These are phyloP conservation scores for Leptosomus discolor DNA, from an alignment of 2,113 vertebrate genomes.

Conservation along the genomic window DNA sequence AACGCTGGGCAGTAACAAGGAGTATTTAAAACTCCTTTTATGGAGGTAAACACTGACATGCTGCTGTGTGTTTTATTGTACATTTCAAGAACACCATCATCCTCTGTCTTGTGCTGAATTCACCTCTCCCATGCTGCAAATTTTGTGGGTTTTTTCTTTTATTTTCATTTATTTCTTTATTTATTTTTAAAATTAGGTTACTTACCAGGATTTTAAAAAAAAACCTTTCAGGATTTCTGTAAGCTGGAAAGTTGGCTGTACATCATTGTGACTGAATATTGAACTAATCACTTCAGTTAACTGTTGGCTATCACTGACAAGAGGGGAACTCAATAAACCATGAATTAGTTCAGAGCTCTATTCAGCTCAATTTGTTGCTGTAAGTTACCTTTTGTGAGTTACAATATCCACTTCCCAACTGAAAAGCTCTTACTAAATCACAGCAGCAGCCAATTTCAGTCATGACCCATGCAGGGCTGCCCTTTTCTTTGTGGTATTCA, in stretches of 20 bases:
- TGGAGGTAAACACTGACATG: background rate
- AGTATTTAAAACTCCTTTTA: background rate
- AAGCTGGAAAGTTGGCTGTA: background rate
- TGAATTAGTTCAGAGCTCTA: constrained; percentile 69
- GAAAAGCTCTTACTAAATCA: constrained; percentile 76
- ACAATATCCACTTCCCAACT: constrained; percentile 77
- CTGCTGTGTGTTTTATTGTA: background rate
- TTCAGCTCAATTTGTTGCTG: constrained; percentile 84
- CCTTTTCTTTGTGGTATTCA: constrained; percentile 82
- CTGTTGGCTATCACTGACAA: constrained; percentile 44
- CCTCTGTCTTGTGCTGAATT: background rate
- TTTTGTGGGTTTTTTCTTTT: background rate
- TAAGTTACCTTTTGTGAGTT: constrained; percentile 82
- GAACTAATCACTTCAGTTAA: constrained; percentile 64
- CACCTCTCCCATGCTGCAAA: background rate
- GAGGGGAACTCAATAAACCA: constrained; percentile 53
- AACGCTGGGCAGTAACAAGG: background rate
- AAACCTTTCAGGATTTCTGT: background rate
- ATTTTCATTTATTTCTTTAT: background rate
- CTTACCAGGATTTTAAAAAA: background rate
- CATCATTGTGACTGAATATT: constrained; percentile 62
- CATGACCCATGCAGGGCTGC: constrained; percentile 75
- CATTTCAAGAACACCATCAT: background rate
- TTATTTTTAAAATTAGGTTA: background rate
- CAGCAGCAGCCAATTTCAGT: constrained; percentile 77